These are phyloP conservation scores for Paramuricea clavata DNA, from an alignment of 92 coral and sea anemone genomes.

Conservation along the genomic window DNA sequence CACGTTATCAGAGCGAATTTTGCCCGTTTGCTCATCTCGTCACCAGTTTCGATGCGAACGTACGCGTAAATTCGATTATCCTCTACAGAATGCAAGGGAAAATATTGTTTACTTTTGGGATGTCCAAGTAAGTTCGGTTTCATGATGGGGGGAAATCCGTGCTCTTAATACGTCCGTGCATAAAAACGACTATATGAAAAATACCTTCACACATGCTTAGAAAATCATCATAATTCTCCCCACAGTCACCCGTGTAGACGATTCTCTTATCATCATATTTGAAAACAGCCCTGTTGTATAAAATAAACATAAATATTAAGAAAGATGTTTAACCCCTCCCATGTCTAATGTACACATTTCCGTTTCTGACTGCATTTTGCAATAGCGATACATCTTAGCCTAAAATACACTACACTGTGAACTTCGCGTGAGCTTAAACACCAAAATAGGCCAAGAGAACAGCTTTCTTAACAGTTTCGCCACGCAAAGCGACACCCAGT, in stretches of 20 bases:
- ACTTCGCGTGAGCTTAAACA: neutral
- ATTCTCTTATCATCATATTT: constrained; percentile 79
- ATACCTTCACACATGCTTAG: constrained; percentile 69
- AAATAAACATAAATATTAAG: neutral
- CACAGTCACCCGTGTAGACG: constrained; percentile 68
- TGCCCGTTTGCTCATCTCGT: constrained; percentile 93
- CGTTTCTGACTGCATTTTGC: neutral
- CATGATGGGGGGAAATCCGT: neutral
- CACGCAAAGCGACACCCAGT: constrained; percentile 3
- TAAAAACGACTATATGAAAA: constrained; percentile 2
- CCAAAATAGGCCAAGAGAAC: neutral
- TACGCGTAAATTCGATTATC: constrained; percentile 81
- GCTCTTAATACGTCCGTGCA: neutral
- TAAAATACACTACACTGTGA: neutral
- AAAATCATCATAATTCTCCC: constrained; percentile 81
- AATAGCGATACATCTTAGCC: neutral
- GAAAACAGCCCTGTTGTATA: constrained; percentile 86
- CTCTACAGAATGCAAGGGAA: constrained; percentile 54
- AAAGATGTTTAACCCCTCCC: constrained; percentile 6
- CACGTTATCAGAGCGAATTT: constrained; percentile 95
- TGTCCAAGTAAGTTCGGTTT: neutral
- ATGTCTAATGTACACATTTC: neutral
- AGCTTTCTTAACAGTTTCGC: constrained; percentile 28
- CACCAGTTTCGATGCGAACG: constrained; percentile 90
- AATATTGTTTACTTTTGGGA: neutral